phyloP scores from a whole-genome alignment of 2,888 invertebrate genomes.

The Hirtodrosophila cameraria region DNA sequence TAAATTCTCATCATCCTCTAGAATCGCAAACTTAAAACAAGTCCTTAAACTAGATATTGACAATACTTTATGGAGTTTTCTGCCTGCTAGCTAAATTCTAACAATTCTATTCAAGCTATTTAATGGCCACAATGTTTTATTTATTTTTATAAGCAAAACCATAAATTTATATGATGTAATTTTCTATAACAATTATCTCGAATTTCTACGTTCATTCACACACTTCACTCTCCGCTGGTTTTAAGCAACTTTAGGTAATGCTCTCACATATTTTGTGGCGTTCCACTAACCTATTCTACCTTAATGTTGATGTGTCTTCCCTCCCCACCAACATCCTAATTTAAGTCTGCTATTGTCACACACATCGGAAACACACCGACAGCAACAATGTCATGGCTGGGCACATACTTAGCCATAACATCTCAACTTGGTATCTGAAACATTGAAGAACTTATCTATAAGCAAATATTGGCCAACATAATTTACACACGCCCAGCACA shows the following conservation, averaged over 20 bases:
- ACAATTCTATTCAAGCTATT: too few species aligned
- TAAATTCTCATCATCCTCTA: too few species aligned
- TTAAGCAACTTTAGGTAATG: background rate
- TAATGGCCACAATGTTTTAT: too few species aligned
- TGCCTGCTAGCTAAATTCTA: too few species aligned
- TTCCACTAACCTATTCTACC: conserved; percentile 52
- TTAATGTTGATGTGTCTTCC: conserved; percentile 44
- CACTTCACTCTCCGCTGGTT: background rate
- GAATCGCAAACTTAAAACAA: too few species aligned
- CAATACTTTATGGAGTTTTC: too few species aligned
- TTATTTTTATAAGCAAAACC: too few species aligned
- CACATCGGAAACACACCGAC: conserved; percentile 26
- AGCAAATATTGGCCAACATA: conserved; percentile 72
- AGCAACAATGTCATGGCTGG: conserved; percentile 39
- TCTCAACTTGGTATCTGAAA: conserved; percentile 9
- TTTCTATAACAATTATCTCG: background rate
- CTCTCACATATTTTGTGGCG: conserved; percentile 3
- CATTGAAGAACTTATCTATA: conserved; percentile 52
- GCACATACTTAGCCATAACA: background rate
- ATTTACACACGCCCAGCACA: conserved; percentile 68
- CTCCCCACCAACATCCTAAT: conserved; percentile 3
- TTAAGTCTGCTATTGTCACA: conserved; percentile 19
- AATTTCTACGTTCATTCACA: background rate
- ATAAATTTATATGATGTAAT: too few species aligned
- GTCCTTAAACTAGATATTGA: too few species aligned